Evolutionary conservation across 2,797 vertebrate species (phyloP).

Genomic region (Bryconaethiops microstoma): DNA sequence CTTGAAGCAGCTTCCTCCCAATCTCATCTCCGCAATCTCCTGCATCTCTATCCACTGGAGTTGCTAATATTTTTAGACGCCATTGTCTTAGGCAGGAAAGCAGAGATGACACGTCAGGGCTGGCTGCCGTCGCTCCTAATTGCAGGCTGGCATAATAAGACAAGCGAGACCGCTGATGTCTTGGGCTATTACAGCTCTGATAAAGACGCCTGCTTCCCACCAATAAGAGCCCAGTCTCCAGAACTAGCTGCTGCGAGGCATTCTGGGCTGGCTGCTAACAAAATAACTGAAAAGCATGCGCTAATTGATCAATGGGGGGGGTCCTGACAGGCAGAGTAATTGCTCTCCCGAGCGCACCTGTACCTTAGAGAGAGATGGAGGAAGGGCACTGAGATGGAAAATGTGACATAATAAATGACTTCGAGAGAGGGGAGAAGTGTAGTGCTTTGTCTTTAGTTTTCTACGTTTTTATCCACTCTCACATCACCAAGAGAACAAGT

Average conservation of each 20-base stretch:
- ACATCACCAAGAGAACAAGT: not conserved
- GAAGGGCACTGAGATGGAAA: not conserved
- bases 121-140: conserved; percentile 39
- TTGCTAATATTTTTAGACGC: conserved; percentile 62
- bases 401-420: not conserved
- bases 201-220: conserved; percentile 3
- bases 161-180: conserved; percentile 31
- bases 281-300: not conserved
- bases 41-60: not conserved
- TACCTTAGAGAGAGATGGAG: not conserved
- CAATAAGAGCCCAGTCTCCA: conserved; percentile 1
- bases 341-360: not conserved
- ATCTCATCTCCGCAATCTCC: not conserved
- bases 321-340: conserved; percentile 5
- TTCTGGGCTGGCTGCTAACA: not conserved
- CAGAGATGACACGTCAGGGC: conserved; percentile 55
- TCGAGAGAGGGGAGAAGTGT: not conserved
- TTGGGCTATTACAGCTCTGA: conserved; percentile 22
- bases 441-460: not conserved
- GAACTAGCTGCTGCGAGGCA: not conserved
- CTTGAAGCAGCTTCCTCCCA: not conserved
- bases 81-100: conserved; percentile 63
- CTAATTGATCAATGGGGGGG: conserved; percentile 7
- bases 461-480: not conserved
- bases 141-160: conserved; percentile 41